These are phyloP conservation scores for Passerina amoena DNA, from an alignment of 2,113 vertebrate genomes.

Conservation along the genomic window DNA sequence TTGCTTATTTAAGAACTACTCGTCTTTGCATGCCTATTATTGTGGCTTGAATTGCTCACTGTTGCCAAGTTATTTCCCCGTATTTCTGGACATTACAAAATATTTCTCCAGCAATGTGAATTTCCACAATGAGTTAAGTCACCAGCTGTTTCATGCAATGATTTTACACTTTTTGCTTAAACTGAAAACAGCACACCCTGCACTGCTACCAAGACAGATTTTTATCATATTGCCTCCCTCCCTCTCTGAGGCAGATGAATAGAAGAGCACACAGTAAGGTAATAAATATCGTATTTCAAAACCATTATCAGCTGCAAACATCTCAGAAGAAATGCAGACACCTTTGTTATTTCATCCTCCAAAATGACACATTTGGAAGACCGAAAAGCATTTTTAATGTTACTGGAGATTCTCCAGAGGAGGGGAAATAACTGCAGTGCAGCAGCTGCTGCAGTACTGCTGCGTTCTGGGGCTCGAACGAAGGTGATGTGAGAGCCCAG, in stretches of 20 bases:
- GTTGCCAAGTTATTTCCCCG: not conserved
- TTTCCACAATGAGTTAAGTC: constrained; percentile 5
- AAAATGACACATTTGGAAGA: not conserved
- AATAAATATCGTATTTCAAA: constrained; percentile 18
- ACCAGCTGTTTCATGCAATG: not conserved
- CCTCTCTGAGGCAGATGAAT: not conserved
- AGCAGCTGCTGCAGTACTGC: constrained; percentile 42
- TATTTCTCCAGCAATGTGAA: not conserved
- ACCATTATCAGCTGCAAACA: not conserved
- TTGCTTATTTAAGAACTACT: not conserved
- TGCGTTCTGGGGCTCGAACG: accelerated
- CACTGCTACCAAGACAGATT: not conserved
- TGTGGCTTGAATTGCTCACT: not conserved
- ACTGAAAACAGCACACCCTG: not conserved
- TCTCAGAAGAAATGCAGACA: constrained; percentile 8
- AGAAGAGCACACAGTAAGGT: not conserved
- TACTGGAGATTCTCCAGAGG: not conserved
- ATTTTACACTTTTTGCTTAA: constrained; percentile 28
- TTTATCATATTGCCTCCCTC: not conserved
- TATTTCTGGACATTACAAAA: not conserved
- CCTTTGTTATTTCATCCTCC: constrained; percentile 20
- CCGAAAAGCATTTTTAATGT: not conserved
- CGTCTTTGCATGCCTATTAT: not conserved
- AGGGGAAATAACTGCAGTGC: constrained; percentile 50
- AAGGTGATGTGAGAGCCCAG: accelerated